A percentile compares a stretch with the other conserved stretches of the same genome.
phyloP scores from a whole-genome alignment of 2,888 invertebrate species.

The Cactoblastis cactorum region DNA sequence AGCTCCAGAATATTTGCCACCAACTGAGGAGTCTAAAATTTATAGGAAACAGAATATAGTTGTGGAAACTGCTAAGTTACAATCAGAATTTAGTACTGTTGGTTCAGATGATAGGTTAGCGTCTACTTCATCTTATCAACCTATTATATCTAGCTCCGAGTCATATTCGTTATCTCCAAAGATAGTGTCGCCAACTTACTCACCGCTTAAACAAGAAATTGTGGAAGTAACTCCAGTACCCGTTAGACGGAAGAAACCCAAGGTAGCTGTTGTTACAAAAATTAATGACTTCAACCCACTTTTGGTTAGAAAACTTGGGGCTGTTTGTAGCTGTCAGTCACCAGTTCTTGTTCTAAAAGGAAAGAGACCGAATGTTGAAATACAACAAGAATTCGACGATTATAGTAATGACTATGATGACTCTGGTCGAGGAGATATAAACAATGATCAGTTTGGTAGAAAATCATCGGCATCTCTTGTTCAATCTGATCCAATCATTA shows the following conservation, averaged over 20 bases:
- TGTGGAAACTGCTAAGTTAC: constrained; percentile 62
- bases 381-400: constrained; percentile 45
- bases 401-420: constrained; percentile 50
- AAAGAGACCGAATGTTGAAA: constrained; percentile 52
- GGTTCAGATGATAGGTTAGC: constrained; percentile 68
- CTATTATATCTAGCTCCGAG: constrained; percentile 45
- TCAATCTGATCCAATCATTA: constrained; percentile 48
- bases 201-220: constrained; percentile 55
- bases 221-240: constrained; percentile 58
- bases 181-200: constrained; percentile 48
- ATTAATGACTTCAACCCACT: constrained; percentile 86
- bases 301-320: constrained; percentile 84
- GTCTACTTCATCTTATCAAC: constrained; percentile 51
- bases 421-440: constrained; percentile 48
- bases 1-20: constrained; percentile 49
- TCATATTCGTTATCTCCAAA: constrained; percentile 39
- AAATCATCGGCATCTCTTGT: constrained; percentile 40
- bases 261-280: constrained; percentile 81
- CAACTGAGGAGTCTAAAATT: constrained; percentile 29
- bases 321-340: constrained; percentile 85
- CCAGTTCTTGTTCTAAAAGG: constrained; percentile 75
- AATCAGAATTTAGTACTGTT: constrained; percentile 68
- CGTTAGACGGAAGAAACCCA: constrained; percentile 60
- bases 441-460: constrained; percentile 42
- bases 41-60: constrained; percentile 64